phyloP scores from a whole-genome alignment of 2,797 vertebrate genomes.

The Graptemys geographica region DNA sequence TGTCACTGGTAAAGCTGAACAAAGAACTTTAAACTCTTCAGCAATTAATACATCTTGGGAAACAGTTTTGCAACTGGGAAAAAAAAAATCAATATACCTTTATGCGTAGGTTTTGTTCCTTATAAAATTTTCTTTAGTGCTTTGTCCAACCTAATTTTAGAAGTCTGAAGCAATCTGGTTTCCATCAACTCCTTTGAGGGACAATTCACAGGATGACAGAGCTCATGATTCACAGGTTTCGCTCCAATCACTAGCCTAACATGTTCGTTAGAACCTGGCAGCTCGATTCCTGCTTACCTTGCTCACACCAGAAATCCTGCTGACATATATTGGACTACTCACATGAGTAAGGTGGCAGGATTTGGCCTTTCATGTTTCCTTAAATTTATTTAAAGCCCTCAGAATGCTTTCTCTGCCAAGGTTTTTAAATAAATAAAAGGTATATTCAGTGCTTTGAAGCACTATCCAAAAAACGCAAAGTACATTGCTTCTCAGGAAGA shows the following conservation, averaged over 20 bases:
- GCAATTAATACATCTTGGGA: neutral
- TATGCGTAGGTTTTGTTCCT: accelerated
- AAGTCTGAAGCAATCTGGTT: accelerated
- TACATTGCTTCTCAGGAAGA: accelerated
- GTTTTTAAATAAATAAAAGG: neutral
- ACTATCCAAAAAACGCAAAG: neutral
- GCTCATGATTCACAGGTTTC: neutral
- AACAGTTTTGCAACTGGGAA: neutral
- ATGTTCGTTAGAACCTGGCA: neutral
- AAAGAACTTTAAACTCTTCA: neutral
- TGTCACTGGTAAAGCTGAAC: accelerated
- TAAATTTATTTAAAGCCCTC: neutral
- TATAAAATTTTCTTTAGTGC: accelerated
- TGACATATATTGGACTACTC: neutral
- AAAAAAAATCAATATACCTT: neutral
- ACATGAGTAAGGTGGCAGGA: accelerated
- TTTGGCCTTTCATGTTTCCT: neutral
- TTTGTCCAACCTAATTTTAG: neutral
- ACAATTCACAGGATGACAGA: neutral
- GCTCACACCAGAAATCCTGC: neutral
- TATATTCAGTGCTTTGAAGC: neutral
- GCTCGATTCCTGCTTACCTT: neutral
- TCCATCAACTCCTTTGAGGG: accelerated
- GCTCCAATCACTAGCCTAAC: neutral
- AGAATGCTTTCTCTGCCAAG: neutral